These are phyloP conservation scores for Laspeyria flexula DNA, from an alignment of 2,888 invertebrate species.

Conservation along the genomic window DNA sequence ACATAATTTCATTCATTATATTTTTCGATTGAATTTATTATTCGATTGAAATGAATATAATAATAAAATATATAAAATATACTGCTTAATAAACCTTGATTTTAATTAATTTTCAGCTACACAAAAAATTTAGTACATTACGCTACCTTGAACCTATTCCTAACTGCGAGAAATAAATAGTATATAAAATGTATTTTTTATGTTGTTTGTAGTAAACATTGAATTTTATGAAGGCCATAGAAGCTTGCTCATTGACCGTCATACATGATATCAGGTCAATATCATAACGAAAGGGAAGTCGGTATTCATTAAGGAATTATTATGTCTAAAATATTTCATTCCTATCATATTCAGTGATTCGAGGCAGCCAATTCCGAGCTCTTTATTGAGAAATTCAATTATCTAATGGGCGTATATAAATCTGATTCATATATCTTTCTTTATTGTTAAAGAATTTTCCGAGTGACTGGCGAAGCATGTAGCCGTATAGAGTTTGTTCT, in stretches of 20 bases:
- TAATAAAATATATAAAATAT: no score
- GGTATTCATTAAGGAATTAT: constrained; percentile 1
- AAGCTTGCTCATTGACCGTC: constrained; percentile 20
- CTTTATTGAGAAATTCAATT: constrained; percentile 15
- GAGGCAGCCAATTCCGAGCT: constrained; percentile 1
- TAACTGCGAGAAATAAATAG: no score
- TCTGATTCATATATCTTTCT: constrained; percentile 14
- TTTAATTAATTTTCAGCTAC: no score
- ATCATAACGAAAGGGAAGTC: neutral
- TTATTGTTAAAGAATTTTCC: constrained; percentile 20
- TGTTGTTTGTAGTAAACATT: no score
- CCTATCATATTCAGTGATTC: constrained; percentile 1
- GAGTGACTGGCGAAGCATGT: constrained; percentile 1
- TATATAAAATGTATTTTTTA: no score
- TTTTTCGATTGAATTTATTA: no score
- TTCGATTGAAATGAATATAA: no score
- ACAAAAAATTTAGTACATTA: no score
- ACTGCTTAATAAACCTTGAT: no score
- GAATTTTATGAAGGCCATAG: neutral
- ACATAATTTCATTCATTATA: no score
- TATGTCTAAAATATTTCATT: constrained; percentile 4
- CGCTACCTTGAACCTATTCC: no score
- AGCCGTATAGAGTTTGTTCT: constrained; percentile 2
- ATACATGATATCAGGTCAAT: constrained; percentile 12
- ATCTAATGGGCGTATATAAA: constrained; percentile 17